Evolutionary conservation across 1,140 invertebrate genomes (phyloP).

Genomic region (Dysdera silvatica): DNA sequence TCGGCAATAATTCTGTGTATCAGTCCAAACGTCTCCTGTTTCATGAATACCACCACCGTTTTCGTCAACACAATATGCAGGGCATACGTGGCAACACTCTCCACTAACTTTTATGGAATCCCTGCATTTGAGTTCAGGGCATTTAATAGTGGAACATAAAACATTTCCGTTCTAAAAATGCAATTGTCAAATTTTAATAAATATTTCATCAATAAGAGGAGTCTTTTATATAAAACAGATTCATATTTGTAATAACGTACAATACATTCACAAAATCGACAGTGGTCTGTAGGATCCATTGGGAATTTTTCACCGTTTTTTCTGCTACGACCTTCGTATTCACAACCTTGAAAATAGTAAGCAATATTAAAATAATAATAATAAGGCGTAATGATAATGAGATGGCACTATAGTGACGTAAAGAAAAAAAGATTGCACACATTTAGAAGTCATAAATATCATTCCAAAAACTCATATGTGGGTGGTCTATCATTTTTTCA

Average conservation of each 20-base stretch:
- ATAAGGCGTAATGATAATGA: too few species aligned
- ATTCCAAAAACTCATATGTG: too few species aligned
- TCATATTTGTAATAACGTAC: constrained; percentile 7
- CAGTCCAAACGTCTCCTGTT: constrained; percentile 45
- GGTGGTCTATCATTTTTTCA: too few species aligned
- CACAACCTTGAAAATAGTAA: constrained; percentile 15
- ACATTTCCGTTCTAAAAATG: constrained; percentile 19
- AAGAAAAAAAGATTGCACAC: too few species aligned
- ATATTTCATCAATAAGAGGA: background rate
- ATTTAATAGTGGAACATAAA: constrained; percentile 1
- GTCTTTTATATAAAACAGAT: background rate
- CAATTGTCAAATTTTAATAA: background rate
- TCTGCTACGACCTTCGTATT: constrained; percentile 3
- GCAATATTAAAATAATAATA: background rate
- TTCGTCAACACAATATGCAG: constrained; percentile 5
- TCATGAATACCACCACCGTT: background rate
- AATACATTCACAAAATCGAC: constrained; percentile 16
- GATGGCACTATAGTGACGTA: too few species aligned
- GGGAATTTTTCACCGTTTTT: constrained; percentile 16
- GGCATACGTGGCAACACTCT: constrained; percentile 22
- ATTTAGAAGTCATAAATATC: too few species aligned
- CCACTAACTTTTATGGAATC: background rate
- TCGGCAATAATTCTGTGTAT: constrained; percentile 57
- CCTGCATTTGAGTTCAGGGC: constrained; percentile 10
- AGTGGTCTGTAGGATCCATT: constrained; percentile 6